phyloP scores from a whole-genome alignment of 2,888 invertebrate genomes.

The Morpho deidamia region DNA sequence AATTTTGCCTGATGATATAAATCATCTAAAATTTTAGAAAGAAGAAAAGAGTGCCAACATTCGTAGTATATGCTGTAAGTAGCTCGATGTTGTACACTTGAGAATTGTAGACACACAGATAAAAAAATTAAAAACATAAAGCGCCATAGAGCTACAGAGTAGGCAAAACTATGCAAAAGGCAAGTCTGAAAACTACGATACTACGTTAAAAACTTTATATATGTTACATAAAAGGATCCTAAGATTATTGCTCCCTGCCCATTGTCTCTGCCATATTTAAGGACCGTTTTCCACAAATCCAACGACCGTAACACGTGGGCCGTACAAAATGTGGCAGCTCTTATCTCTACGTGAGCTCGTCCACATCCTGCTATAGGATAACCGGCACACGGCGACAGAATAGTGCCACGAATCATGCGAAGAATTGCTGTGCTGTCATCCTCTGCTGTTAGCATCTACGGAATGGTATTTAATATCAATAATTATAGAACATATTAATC shows the following conservation, averaged over 20 bases:
- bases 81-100: no score
- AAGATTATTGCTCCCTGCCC: constrained; percentile 38
- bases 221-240: constrained; percentile 28
- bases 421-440: constrained; percentile 58
- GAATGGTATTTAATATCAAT: not conserved
- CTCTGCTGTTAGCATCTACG: constrained; percentile 60
- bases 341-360: constrained; percentile 43
- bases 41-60: no score
- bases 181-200: no score
- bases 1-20: no score
- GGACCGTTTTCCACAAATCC: constrained; percentile 47
- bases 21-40: no score
- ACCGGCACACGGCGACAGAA: constrained; percentile 44
- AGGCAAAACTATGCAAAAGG: no score
- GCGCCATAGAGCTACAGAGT: no score
- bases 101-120: no score
- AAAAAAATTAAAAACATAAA: no score
- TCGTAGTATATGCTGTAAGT: no score
- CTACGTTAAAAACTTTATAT: no score
- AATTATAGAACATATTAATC: no score
- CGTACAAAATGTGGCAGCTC: constrained; percentile 62
- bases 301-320: constrained; percentile 46
- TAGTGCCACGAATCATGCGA: constrained; percentile 55
- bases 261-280: constrained; percentile 39
- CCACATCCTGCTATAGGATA: constrained; percentile 39